phyloP scores from a whole-genome alignment of 1,140 invertebrate species.

The Lepidurus apus region DNA sequence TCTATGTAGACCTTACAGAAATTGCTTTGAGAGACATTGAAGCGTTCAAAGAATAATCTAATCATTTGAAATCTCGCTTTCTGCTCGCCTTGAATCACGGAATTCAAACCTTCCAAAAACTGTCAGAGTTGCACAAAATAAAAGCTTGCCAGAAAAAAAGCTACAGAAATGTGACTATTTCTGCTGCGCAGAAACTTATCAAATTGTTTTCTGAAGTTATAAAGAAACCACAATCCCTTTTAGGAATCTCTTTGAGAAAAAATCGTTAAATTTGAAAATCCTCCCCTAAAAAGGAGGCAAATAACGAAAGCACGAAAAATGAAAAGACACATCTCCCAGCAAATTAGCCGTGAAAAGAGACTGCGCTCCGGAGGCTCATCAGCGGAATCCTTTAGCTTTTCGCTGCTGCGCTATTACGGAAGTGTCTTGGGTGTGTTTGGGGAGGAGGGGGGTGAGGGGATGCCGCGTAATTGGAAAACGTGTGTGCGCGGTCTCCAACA shows the following conservation, averaged over 20 bases:
- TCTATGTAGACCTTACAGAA: too few species aligned
- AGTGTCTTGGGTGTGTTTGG: background rate
- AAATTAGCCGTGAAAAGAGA: too few species aligned
- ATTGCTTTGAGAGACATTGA: too few species aligned
- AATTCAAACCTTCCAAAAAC: too few species aligned
- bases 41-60: too few species aligned
- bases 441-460: background rate
- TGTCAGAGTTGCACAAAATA: too few species aligned
- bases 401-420: conserved; percentile 6
- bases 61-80: too few species aligned
- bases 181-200: too few species aligned
- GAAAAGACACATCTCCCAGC: background rate
- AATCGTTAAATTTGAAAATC: background rate
- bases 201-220: background rate
- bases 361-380: background rate
- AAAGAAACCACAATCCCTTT: background rate
- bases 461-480: background rate
- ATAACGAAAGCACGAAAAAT: background rate
- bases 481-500: conserved; percentile 17
- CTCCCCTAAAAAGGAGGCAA: background rate
- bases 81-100: too few species aligned
- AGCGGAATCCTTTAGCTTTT: background rate
- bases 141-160: too few species aligned
- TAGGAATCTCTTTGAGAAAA: background rate
- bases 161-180: too few species aligned